Evolutionary conservation across 2,797 vertebrate species (phyloP).

Genomic region (Alosa sapidissima): DNA sequence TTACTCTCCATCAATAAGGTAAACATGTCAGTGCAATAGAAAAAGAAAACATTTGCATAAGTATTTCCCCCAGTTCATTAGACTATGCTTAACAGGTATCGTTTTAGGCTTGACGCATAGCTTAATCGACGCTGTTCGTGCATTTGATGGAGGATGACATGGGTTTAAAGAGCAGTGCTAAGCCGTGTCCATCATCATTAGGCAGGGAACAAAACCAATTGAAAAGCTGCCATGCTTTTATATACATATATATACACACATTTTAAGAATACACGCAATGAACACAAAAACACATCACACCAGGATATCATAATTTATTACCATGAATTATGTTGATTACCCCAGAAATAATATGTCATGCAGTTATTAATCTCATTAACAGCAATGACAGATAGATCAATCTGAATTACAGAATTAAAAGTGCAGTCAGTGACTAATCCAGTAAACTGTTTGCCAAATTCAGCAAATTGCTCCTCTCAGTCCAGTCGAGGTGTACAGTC

Average conservation of each 20-base stretch:
- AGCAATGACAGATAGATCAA: not conserved
- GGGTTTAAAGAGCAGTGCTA: not conserved
- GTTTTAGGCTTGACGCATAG: not conserved
- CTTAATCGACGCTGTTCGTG: not conserved
- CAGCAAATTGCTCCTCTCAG: not conserved
- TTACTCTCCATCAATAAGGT: not conserved
- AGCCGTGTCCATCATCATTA: not conserved
- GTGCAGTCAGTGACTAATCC: not conserved
- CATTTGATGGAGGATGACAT: not conserved
- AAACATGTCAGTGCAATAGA: not conserved
- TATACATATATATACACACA: not conserved
- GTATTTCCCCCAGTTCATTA: no score
- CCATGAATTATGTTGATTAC: not conserved
- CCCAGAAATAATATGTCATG: not conserved
- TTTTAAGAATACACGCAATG: not conserved
- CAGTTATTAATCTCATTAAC: not conserved
- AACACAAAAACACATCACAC: not conserved
- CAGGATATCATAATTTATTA: not conserved
- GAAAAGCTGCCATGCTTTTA: not conserved
- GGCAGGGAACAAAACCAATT: not conserved
- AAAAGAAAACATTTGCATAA: not conserved
- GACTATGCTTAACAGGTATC: not conserved
- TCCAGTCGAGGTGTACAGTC: not conserved
- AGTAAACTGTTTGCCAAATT: not conserved
- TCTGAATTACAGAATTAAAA: not conserved